Percentiles rank a stretch among this genome's conserved stretches.
These are phyloP conservation scores for Myotis davidii DNA, from an alignment of 2,113 vertebrate genomes.

Conservation along the genomic window DNA sequence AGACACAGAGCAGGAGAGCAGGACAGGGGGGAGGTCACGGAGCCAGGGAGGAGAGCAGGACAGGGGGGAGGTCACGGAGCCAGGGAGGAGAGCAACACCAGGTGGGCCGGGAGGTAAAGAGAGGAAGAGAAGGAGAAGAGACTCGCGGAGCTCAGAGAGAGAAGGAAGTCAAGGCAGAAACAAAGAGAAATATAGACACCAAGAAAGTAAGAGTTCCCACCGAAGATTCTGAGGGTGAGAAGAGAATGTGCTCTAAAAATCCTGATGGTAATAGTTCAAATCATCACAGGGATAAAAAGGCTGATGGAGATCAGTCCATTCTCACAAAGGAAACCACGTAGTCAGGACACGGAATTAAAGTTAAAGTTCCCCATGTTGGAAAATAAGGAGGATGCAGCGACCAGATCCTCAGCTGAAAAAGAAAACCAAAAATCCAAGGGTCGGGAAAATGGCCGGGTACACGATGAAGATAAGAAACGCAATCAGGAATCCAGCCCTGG, in stretches of 20 bases:
- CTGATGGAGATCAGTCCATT: constrained; percentile 87
- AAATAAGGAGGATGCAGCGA: constrained; percentile 89
- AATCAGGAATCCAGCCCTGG: constrained; percentile 91
- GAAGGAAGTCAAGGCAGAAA: constrained; percentile 88
- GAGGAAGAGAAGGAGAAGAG: constrained; percentile 87
- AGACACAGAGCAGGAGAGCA: constrained; percentile 78
- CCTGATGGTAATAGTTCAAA: constrained; percentile 84
- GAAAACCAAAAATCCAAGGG: constrained; percentile 90
- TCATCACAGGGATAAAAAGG: constrained; percentile 87
- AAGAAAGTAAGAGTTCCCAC: constrained; percentile 89
- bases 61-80: constrained; percentile 87
- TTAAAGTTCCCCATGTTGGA: constrained; percentile 81
- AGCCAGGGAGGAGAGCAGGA: constrained; percentile 84
- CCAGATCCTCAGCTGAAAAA: constrained; percentile 86
- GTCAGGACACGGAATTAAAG: constrained; percentile 86
- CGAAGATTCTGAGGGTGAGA: constrained; percentile 86
- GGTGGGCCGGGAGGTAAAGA: constrained; percentile 90
- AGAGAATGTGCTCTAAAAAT: constrained; percentile 86
- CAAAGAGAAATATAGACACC: constrained; percentile 85
- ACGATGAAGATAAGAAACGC: constrained; percentile 90
- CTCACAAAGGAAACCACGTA: constrained; percentile 87
- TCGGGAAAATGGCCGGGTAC: constrained; percentile 86
- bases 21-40: constrained; percentile 84
- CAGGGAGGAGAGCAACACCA: constrained; percentile 88
- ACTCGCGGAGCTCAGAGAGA: constrained; percentile 89